A percentile compares a stretch with the other conserved stretches of the same genome.
phyloP scores from a whole-genome alignment of 2,113 vertebrate species.

The Oryctolagus cuniculus region DNA sequence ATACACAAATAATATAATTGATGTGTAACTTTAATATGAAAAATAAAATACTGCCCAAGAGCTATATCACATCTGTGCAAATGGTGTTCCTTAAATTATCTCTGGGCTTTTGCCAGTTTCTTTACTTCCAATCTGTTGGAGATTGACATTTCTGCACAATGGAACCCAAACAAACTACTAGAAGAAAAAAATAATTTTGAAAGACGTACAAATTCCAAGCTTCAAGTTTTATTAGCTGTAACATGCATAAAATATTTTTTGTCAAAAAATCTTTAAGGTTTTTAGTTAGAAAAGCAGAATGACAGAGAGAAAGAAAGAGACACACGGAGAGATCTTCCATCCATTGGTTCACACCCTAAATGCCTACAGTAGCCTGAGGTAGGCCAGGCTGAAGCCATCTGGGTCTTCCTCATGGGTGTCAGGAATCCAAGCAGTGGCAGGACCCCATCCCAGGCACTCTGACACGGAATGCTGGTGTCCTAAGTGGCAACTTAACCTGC shows the following conservation, averaged over 20 bases:
- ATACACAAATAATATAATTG: background rate
- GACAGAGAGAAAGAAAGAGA: too few relatives aligned
- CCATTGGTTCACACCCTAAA: too few relatives aligned
- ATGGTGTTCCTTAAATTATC: background rate
- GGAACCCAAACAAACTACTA: constrained; percentile 21
- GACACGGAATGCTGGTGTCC: too few relatives aligned
- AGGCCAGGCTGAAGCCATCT: too few relatives aligned
- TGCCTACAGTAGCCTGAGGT: too few relatives aligned
- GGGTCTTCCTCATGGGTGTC: too few relatives aligned
- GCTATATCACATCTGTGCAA: background rate
- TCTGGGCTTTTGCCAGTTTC: background rate
- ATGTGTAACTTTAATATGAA: background rate
- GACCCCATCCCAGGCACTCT: too few relatives aligned
- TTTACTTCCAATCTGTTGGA: constrained; percentile 44
- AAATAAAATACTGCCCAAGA: background rate
- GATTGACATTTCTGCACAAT: background rate
- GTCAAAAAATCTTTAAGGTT: background rate
- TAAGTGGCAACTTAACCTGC: too few relatives aligned
- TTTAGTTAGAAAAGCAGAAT: too few relatives aligned
- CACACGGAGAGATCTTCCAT: too few relatives aligned
- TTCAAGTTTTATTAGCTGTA: constrained; percentile 54
- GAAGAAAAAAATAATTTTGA: background rate
- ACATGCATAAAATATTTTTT: constrained; percentile 55
- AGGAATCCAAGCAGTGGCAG: too few relatives aligned
- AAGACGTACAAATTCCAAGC: constrained; percentile 38